phyloP scores from a whole-genome alignment of 2,797 vertebrate genomes.

The Karalla daura region DNA sequence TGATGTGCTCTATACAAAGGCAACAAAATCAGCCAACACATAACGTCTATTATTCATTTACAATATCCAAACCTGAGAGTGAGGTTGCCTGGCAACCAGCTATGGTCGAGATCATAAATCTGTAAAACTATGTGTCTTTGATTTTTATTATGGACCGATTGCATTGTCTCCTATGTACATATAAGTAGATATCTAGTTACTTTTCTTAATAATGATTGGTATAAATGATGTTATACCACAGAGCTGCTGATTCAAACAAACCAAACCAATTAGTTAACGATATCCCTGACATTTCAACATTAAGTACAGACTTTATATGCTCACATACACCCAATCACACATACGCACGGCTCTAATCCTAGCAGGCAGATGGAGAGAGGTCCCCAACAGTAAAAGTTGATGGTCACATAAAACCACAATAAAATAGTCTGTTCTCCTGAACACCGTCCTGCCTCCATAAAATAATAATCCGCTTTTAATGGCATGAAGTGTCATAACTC shows the following conservation, averaged over 20 bases:
- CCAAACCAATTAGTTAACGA: neutral
- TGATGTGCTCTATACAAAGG: no score
- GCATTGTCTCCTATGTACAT: neutral
- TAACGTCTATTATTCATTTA: no score
- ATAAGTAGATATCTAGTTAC: no score
- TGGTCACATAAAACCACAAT: constrained; percentile 34
- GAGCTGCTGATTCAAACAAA: no score
- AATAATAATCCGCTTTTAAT: constrained; percentile 8
- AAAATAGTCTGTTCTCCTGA: constrained; percentile 19
- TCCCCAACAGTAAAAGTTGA: constrained; percentile 45
- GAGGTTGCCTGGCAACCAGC: neutral
- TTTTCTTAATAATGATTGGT: no score
- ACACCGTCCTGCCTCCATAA: neutral
- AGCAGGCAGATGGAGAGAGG: constrained; percentile 24
- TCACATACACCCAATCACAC: neutral
- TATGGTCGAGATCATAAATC: no score
- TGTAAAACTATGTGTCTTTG: neutral
- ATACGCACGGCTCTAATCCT: neutral
- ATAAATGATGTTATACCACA: no score
- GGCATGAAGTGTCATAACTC: neutral
- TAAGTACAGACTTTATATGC: neutral
- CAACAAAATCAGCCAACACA: no score
- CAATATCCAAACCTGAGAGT: no score
- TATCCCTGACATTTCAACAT: neutral
- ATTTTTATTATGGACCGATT: neutral